These are phyloP conservation scores for Hydractinia echinata DNA, from an alignment of 30 jellyfish, hydroid and myxozoan genomes.

Conservation along the genomic window DNA sequence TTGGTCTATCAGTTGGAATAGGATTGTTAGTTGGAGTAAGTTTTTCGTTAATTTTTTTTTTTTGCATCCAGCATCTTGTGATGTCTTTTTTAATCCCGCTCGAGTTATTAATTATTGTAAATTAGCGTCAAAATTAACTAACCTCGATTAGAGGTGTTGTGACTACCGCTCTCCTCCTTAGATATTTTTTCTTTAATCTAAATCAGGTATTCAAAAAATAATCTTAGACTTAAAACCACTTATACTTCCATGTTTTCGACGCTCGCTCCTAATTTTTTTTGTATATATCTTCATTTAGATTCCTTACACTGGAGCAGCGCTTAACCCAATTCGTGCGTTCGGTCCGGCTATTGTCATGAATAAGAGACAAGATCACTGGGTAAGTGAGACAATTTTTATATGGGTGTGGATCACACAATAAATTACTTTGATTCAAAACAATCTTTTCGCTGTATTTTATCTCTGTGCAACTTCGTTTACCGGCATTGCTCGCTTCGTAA, in stretches of 20 bases:
- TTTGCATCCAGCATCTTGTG: too few species aligned
- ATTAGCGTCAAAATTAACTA: too few species aligned
- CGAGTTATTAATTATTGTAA: too few species aligned
- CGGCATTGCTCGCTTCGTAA: too few species aligned
- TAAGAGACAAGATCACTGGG: slow-evolving; percentile 34
- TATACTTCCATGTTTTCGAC: too few species aligned
- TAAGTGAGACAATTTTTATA: not conserved
- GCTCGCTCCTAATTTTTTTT: not conserved
- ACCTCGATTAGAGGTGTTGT: too few species aligned
- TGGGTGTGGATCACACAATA: slow-evolving; percentile 40
- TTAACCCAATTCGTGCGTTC: slow-evolving; percentile 30
- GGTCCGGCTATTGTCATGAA: slow-evolving; percentile 33
- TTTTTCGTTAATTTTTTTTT: not conserved
- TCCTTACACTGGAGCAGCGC: slow-evolving; percentile 21
- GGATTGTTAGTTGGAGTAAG: slow-evolving; percentile 26
- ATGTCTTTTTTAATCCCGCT: too few species aligned
- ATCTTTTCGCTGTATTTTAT: too few species aligned
- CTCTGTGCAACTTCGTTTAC: too few species aligned
- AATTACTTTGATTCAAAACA: too few species aligned
- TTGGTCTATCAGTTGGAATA: slow-evolving; percentile 38
- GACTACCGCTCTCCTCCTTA: too few species aligned
- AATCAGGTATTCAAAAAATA: not conserved
- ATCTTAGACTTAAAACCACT: not conserved
- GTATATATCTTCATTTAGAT: not conserved
- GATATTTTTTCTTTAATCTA: not conserved